Evolutionary conservation across 2,797 vertebrate genomes (phyloP).

Genomic region (Pangasius larnaudii): DNA sequence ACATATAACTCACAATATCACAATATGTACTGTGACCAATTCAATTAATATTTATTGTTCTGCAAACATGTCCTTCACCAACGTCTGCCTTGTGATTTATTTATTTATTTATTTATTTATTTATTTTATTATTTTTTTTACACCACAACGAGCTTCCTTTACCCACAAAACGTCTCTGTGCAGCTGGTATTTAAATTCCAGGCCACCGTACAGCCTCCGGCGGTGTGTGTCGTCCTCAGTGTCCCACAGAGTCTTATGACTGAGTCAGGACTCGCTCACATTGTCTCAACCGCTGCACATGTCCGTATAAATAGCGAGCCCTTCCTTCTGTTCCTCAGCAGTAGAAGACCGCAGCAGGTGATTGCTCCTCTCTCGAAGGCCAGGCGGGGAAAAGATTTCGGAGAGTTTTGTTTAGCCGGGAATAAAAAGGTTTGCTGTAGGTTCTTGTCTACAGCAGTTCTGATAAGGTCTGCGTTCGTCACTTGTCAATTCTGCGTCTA

Average conservation of each 20-base stretch:
- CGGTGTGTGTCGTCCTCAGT: not conserved
- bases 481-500: not conserved
- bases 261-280: conserved; percentile 44
- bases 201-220: not conserved
- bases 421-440: not conserved
- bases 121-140: too few species aligned
- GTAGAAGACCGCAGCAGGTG: not conserved
- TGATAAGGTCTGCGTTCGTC: not conserved
- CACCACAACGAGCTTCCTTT: not conserved
- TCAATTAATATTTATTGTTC: not conserved
- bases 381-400: not conserved
- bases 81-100: conserved; percentile 4
- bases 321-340: not conserved
- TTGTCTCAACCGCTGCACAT: conserved; percentile 5
- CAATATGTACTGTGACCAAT: too few species aligned
- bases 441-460: not conserved
- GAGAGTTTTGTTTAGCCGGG: not conserved
- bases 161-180: not conserved
- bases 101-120: not conserved
- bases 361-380: not conserved
- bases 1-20: too few species aligned
- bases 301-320: conserved; percentile 37
- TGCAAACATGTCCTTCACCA: too few species aligned
- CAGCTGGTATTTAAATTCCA: not conserved
- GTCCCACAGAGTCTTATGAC: conserved; percentile 66